phyloP scores from a whole-genome alignment of 2,797 vertebrate species.

The Anniella stebbinsi region DNA sequence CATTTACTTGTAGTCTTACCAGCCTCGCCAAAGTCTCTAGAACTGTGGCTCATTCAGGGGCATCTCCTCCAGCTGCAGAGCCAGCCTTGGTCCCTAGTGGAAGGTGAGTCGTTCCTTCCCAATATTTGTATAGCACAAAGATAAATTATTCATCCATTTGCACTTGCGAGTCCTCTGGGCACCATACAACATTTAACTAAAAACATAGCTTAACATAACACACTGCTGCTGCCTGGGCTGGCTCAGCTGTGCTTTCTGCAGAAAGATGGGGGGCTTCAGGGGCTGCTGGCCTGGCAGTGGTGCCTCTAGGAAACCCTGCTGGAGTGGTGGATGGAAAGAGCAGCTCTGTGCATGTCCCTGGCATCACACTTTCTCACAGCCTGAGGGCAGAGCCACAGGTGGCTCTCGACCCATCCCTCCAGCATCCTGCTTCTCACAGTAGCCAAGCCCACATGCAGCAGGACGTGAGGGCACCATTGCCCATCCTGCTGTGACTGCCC shows the following conservation, averaged over 20 bases:
- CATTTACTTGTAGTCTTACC: background rate
- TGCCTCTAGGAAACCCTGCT: accelerated
- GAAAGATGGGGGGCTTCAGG: background rate
- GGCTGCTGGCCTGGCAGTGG: accelerated
- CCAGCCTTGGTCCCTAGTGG: background rate
- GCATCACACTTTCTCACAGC: background rate
- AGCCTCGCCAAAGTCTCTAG: background rate
- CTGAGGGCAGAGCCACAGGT: too few species aligned
- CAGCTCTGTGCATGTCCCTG: background rate
- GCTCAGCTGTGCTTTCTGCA: background rate
- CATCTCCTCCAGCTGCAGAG: background rate
- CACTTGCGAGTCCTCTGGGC: background rate
- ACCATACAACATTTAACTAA: background rate
- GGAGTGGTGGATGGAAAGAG: background rate
- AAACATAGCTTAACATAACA: accelerated
- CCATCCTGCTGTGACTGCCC: too few species aligned
- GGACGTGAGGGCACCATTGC: too few species aligned
- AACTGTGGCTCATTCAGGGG: background rate
- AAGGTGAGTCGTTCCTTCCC: too few species aligned
- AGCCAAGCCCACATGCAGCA: too few species aligned
- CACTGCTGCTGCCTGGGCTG: accelerated
- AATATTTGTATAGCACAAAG: background rate
- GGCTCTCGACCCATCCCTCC: too few species aligned
- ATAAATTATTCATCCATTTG: background rate
- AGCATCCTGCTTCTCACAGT: too few species aligned